phyloP scores from a whole-genome alignment of 1,140 invertebrate genomes.

The Hyphantria cunea region DNA sequence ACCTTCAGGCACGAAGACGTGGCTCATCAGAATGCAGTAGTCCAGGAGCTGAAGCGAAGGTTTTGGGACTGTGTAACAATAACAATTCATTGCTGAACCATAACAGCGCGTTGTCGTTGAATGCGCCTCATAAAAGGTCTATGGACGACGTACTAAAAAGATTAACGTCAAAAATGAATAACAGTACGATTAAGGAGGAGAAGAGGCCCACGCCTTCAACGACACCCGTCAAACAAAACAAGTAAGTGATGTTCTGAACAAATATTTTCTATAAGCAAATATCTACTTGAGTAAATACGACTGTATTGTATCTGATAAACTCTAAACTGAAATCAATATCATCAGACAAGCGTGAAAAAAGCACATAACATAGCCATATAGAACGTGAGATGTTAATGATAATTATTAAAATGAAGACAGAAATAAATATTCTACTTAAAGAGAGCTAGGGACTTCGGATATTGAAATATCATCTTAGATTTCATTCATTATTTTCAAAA shows the following conservation, averaged over 20 bases:
- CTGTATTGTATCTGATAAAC: no score
- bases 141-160: slow-evolving; percentile 94
- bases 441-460: no score
- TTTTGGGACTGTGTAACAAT: slow-evolving; percentile 78
- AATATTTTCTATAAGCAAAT: not conserved
- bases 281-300: no score
- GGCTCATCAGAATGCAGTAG: slow-evolving; percentile 88
- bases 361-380: no score
- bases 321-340: no score
- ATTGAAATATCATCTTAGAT: no score
- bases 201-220: slow-evolving; percentile 85
- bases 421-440: no score
- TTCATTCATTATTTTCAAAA: no score
- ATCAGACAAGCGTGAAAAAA: no score
- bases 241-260: slow-evolving; percentile 58
- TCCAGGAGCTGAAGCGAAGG: slow-evolving; percentile 84
- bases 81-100: slow-evolving; percentile 79
- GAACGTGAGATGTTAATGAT: no score
- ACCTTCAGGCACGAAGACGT: slow-evolving; percentile 72
- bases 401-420: no score
- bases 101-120: slow-evolving; percentile 75
- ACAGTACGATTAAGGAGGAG: slow-evolving; percentile 85
- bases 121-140: slow-evolving; percentile 83
- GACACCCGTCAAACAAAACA: slow-evolving; percentile 83
- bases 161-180: slow-evolving; percentile 90